phyloP scores from a whole-genome alignment of 2,888 invertebrate genomes.

The Ophion obscuratus region DNA sequence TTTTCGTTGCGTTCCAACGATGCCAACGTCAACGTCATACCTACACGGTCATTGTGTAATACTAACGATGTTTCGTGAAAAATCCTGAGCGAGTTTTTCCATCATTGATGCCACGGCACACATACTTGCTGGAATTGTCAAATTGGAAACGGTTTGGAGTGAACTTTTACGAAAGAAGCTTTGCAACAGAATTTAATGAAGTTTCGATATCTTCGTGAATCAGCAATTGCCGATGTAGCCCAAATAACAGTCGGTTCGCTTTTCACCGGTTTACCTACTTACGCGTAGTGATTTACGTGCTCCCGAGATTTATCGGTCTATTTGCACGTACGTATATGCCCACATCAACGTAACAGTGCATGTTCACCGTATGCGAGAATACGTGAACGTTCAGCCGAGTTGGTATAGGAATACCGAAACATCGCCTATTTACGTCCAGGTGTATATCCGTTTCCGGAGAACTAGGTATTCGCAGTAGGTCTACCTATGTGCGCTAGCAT shows the following conservation, averaged over 20 bases:
- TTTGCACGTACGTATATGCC: conserved; percentile 50
- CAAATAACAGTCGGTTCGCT: conserved; percentile 50
- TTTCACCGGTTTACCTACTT: conserved; percentile 67
- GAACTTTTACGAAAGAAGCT: background rate
- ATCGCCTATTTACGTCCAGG: conserved; percentile 62
- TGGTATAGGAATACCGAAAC: conserved; percentile 58
- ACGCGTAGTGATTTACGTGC: conserved; percentile 59
- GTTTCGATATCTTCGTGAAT: conserved; percentile 39
- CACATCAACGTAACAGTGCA: conserved; percentile 25
- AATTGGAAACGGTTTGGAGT: background rate
- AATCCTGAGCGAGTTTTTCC: no score
- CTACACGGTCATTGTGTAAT: no score
- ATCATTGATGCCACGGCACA: background rate
- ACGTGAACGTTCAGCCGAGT: conserved; percentile 3
- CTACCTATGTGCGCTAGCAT: conserved; percentile 12
- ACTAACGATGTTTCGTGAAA: background rate
- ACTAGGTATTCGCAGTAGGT: conserved; percentile 49
- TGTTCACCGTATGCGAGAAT: conserved; percentile 24
- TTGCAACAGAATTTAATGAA: conserved; percentile 35
- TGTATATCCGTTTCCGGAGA: conserved; percentile 62
- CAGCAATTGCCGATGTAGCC: conserved; percentile 46
- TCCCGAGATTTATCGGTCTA: conserved; percentile 65
- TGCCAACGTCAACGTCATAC: no score
- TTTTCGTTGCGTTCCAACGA: background rate
- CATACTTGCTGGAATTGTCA: background rate